Conservation (phyloP, 1,140 invertebrate species). For the Nilaparvata lugens region DNA sequence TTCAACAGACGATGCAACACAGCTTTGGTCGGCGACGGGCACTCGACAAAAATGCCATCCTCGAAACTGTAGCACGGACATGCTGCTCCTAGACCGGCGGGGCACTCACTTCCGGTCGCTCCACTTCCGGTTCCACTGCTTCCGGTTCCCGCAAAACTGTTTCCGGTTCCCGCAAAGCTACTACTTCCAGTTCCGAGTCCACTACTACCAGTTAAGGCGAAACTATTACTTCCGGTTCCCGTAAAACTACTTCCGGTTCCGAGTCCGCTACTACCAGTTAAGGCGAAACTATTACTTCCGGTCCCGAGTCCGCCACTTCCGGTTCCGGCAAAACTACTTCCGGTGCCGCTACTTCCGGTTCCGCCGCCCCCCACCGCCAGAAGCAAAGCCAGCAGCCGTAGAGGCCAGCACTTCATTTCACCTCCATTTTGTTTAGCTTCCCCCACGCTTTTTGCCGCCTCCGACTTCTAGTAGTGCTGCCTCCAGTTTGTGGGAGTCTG, state of each 20-base stretch:
- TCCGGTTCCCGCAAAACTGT: not conserved
- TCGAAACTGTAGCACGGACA: conserved; percentile 88
- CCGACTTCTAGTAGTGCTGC: not conserved
- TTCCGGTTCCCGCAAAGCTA: not conserved
- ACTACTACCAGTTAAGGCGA: not conserved
- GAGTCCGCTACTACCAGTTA: too few relatives aligned
- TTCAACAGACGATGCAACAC: conserved; percentile 41
- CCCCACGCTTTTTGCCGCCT: not conserved
- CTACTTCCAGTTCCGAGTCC: not conserved
- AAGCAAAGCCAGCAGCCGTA: not conserved
- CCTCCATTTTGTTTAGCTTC: not conserved
- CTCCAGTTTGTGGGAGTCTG: too few relatives aligned
- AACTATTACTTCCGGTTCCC: too few relatives aligned
- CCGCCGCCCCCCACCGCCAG: not conserved
- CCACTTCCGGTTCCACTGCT: too few relatives aligned
- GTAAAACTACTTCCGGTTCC: too few relatives aligned
- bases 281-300: too few relatives aligned
- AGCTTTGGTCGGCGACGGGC: conserved; percentile 62
- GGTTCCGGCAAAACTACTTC: not conserved
- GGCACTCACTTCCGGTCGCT: not conserved
- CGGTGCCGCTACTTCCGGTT: not conserved
- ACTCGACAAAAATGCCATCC: conserved; percentile 82
- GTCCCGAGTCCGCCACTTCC: too few relatives aligned
- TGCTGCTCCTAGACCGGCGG: conserved; percentile 34
- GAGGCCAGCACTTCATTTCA: not conserved